Evolutionary conservation across 2,113 vertebrate genomes (phyloP).

Genomic region (Megatriorchis doriae): DNA sequence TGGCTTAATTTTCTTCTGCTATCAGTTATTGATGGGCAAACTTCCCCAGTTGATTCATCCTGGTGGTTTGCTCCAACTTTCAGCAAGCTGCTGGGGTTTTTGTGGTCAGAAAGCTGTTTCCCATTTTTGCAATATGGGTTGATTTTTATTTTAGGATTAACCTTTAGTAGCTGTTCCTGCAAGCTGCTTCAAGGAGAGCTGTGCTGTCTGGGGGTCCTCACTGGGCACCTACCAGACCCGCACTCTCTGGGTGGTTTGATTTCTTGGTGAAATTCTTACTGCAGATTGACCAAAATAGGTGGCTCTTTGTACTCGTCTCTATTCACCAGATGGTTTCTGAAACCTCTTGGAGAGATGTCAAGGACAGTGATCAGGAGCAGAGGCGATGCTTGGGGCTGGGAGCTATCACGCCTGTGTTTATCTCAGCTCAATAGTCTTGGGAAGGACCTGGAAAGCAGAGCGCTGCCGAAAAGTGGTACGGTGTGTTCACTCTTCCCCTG

Average conservation of each 20-base stretch:
- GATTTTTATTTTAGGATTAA: not conserved
- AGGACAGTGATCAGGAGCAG: not conserved
- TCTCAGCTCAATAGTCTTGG: fast-evolving
- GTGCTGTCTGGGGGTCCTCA: not conserved
- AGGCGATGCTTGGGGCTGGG: not conserved
- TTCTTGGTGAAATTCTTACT: not conserved
- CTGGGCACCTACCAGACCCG: not conserved
- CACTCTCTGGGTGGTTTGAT: fast-evolving
- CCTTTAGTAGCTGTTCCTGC: not conserved
- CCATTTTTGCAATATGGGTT: not conserved
- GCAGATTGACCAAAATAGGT: too few relatives aligned
- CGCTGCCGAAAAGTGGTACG: fast-evolving
- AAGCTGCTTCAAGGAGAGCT: not conserved
- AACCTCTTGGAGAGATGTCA: not conserved
- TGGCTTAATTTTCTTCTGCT: not conserved
- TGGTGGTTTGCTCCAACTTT: not conserved
- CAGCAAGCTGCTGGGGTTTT: not conserved
- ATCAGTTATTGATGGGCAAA: not conserved
- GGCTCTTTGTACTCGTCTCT: fast-evolving
- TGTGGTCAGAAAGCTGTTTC: not conserved
- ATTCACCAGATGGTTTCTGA: not conserved
- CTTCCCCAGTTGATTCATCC: not conserved
- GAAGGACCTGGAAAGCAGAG: not conserved
- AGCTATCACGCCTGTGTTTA: fast-evolving
- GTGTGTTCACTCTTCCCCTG: fast-evolving